Evolutionary conservation across 2,113 vertebrate genomes (phyloP).

Genomic region (Cygnus atratus): DNA sequence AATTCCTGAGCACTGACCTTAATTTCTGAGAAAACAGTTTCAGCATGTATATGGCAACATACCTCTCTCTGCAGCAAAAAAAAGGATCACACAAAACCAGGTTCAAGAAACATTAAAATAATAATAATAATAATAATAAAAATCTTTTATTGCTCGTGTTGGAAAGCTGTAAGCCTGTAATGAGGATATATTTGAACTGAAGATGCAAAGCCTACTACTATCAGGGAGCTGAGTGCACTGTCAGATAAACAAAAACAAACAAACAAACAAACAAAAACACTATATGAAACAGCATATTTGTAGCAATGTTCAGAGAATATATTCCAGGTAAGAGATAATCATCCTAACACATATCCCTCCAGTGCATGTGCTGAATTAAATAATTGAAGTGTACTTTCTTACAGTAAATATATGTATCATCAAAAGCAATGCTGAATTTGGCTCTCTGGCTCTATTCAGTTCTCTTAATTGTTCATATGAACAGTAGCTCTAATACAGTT

Average conservation of each 20-base stretch:
- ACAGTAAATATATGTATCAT: background rate
- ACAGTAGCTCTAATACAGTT: background rate
- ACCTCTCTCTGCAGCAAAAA: background rate
- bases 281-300: background rate
- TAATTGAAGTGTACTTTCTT: background rate
- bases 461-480: background rate
- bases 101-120: background rate
- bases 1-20: background rate
- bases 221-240: background rate
- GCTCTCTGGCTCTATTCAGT: rapidly evolving
- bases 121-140: background rate
- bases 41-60: background rate
- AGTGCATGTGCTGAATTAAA: background rate
- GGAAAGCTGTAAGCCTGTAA: background rate
- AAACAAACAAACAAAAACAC: background rate
- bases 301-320: background rate
- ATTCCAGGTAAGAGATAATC: background rate
- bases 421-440: background rate
- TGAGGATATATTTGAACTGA: background rate
- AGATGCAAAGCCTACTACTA: background rate
- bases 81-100: background rate
- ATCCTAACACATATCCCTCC: background rate
- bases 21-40: background rate
- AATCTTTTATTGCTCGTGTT: background rate
- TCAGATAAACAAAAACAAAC: background rate